Conservation (phyloP, 2,113 vertebrate genomes). For the Microcebus griseorufus region DNA sequence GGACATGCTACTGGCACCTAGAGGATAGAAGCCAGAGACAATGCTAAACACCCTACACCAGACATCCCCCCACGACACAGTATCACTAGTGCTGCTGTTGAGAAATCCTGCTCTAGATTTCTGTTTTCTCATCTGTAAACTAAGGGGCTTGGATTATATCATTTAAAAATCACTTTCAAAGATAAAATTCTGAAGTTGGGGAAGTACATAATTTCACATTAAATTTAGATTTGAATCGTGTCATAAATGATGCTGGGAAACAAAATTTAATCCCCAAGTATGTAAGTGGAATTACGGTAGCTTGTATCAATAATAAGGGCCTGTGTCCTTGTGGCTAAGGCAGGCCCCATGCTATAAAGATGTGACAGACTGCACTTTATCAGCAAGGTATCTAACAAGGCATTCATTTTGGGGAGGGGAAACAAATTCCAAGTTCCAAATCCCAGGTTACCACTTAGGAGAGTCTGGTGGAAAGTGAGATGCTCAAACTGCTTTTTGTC, state of each 20-base stretch:
- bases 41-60: background rate
- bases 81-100: fast-evolving
- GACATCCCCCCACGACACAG: fast-evolving
- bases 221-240: background rate
- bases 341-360: background rate
- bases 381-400: conserved; percentile 78
- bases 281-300: background rate
- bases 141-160: background rate
- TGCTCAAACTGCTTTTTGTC: conserved; percentile 79
- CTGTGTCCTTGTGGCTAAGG: background rate
- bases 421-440: conserved; percentile 69
- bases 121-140: conserved; percentile 1
- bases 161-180: background rate
- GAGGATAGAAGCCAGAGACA: background rate
- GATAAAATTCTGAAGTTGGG: conserved; percentile 2
- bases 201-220: background rate
- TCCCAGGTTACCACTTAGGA: conserved; percentile 65
- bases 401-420: conserved; percentile 8
- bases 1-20: too few species aligned
- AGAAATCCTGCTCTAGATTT: background rate
- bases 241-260: background rate
- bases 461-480: conserved; percentile 56
- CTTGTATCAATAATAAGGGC: background rate
- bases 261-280: background rate
- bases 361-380: background rate